Conservation (phyloP, 2,888 invertebrate species). For the Chymomyza amoena region DNA sequence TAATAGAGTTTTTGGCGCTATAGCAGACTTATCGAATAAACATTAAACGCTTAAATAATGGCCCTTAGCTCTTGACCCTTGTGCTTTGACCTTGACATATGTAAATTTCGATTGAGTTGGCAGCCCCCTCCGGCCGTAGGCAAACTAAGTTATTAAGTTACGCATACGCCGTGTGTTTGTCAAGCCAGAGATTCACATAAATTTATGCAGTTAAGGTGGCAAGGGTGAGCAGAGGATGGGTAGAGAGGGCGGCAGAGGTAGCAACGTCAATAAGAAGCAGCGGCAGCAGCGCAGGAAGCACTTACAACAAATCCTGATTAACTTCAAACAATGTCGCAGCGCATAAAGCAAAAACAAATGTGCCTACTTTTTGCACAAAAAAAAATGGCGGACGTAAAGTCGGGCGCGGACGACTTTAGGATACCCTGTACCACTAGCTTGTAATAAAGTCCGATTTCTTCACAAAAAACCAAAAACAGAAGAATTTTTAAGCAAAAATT, state of each 20-base stretch:
- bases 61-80: conserved; percentile 1
- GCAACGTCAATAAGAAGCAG: too few relatives aligned
- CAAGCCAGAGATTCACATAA: neutral
- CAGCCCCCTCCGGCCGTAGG: neutral
- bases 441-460: too few relatives aligned
- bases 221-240: neutral
- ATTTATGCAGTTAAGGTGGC: neutral
- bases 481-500: too few relatives aligned
- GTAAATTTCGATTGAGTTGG: conserved; percentile 57
- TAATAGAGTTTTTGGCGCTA: conserved; percentile 52
- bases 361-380: conserved; percentile 43
- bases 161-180: neutral
- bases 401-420: too few relatives aligned
- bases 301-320: conserved; percentile 63
- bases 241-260: neutral
- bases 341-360: conserved; percentile 52
- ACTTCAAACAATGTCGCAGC: conserved; percentile 41
- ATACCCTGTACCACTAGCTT: too few relatives aligned
- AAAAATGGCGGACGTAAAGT: too few relatives aligned
- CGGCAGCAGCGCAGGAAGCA: neutral
- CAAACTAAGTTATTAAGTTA: conserved; percentile 16
- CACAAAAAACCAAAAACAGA: too few relatives aligned
- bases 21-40: conserved; percentile 33
- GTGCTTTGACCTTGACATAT: conserved; percentile 32
- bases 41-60: conserved; percentile 3